Conservation (phyloP, 2,888 invertebrate species). For the Camptogramma bilineatum region DNA sequence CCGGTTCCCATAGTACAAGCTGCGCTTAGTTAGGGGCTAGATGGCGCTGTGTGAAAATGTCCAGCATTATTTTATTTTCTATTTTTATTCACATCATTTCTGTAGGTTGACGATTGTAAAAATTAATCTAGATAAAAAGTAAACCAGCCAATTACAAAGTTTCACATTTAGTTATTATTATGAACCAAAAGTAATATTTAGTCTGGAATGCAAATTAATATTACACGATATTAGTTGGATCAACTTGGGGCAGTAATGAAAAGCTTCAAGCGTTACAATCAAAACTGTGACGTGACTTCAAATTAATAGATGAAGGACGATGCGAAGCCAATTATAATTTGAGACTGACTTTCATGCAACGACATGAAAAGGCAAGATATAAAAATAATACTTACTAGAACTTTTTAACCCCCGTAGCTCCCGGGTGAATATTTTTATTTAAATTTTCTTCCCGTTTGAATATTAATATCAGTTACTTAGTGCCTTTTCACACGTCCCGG, state of each 20-base stretch:
- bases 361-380: background rate
- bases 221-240: slow-evolving; percentile 12
- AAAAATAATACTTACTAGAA: background rate
- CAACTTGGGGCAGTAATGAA: slow-evolving; percentile 16
- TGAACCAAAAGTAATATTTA: slow-evolving; percentile 6
- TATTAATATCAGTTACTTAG: too few species aligned
- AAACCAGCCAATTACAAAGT: background rate
- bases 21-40: too few species aligned
- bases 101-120: too few species aligned
- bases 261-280: slow-evolving; percentile 13
- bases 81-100: too few species aligned
- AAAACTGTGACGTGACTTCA: slow-evolving; percentile 10
- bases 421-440: too few species aligned
- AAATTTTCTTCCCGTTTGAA: too few species aligned
- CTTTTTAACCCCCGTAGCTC: too few species aligned
- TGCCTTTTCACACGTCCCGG: too few species aligned
- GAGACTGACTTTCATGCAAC: background rate
- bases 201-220: slow-evolving; percentile 23
- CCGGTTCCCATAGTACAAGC: too few species aligned
- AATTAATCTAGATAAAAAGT: background rate
- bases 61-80: too few species aligned
- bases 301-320: slow-evolving; percentile 8
- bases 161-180: background rate
- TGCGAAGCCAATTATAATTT: slow-evolving; percentile 13
- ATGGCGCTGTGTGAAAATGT: too few species aligned